A percentile compares a stretch with the other conserved stretches of the same genome.
Conservation (phyloP, 2,113 vertebrate species). For the Hemiprocne comata region DNA sequence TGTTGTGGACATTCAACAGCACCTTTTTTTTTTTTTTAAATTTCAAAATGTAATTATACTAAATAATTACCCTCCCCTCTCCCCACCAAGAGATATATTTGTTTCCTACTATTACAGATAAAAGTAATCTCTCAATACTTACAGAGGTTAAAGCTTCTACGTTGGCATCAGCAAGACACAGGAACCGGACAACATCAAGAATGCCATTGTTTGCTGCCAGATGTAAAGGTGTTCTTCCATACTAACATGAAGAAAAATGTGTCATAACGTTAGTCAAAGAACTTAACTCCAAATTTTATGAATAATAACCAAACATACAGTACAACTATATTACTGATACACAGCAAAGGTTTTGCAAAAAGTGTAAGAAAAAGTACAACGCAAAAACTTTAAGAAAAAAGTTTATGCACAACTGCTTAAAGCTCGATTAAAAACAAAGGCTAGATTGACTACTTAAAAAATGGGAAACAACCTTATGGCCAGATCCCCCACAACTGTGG, state of each 20-base stretch:
- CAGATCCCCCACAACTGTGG: background rate
- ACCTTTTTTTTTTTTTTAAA: background rate
- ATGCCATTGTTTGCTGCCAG: slow-evolving; percentile 91
- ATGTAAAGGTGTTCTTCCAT: slow-evolving; percentile 91
- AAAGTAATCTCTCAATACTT: slow-evolving; percentile 60
- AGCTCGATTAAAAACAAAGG: background rate
- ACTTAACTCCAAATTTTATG: background rate
- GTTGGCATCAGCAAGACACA: slow-evolving; percentile 90
- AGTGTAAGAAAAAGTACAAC: background rate
- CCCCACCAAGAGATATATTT: background rate
- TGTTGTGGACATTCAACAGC: background rate
- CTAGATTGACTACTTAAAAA: background rate
- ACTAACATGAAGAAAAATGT: slow-evolving; percentile 69
- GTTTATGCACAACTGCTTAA: background rate
- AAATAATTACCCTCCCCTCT: background rate
- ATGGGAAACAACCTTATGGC: background rate
- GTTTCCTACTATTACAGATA: background rate
- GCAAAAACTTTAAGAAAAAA: background rate
- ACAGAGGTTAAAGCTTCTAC: slow-evolving; percentile 90
- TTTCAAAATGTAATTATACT: background rate
- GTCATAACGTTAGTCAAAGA: background rate
- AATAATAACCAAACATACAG: background rate
- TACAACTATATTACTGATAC: background rate
- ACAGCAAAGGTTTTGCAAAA: background rate
- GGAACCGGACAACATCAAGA: slow-evolving; percentile 92